These are phyloP conservation scores for Allobates femoralis DNA, from an alignment of 2,797 vertebrate genomes.

Conservation along the genomic window DNA sequence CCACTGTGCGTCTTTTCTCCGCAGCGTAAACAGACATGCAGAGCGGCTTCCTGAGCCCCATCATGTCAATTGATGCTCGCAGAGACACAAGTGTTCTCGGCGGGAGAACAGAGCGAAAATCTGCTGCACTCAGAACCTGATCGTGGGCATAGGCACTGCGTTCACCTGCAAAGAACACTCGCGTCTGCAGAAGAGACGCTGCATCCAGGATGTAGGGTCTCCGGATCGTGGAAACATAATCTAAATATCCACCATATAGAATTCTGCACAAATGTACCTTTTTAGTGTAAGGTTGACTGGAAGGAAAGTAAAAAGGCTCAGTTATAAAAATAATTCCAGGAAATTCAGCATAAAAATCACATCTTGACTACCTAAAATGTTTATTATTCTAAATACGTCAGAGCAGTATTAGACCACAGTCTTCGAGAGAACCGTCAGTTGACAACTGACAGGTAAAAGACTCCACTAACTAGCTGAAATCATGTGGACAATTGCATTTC, in stretches of 20 bases:
- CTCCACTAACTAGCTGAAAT: not conserved
- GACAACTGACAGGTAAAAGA: not conserved
- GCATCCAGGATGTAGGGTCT: too few relatives aligned
- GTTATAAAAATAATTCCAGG: not conserved
- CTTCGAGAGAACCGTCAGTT: not conserved
- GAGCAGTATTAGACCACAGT: not conserved
- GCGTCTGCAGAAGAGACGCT: too few relatives aligned
- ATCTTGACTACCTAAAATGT: slow-evolving; percentile 8
- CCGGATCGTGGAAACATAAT: too few relatives aligned
- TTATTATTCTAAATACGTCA: slow-evolving; percentile 24
- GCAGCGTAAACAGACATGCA: too few relatives aligned
- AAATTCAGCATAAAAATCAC: not conserved
- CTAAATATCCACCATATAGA: not conserved
- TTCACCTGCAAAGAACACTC: too few relatives aligned
- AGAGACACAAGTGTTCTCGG: too few relatives aligned
- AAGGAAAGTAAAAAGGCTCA: not conserved
- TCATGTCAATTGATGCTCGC: too few relatives aligned
- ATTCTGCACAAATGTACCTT: not conserved
- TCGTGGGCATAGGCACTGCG: too few relatives aligned
- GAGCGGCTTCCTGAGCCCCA: too few relatives aligned
- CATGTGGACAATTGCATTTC: not conserved
- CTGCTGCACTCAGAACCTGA: too few relatives aligned
- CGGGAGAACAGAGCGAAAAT: too few relatives aligned
- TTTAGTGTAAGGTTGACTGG: not conserved
- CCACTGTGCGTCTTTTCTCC: too few relatives aligned